phyloP scores from a whole-genome alignment of 2,113 vertebrate species.

The Dissostichus mawsoni region DNA sequence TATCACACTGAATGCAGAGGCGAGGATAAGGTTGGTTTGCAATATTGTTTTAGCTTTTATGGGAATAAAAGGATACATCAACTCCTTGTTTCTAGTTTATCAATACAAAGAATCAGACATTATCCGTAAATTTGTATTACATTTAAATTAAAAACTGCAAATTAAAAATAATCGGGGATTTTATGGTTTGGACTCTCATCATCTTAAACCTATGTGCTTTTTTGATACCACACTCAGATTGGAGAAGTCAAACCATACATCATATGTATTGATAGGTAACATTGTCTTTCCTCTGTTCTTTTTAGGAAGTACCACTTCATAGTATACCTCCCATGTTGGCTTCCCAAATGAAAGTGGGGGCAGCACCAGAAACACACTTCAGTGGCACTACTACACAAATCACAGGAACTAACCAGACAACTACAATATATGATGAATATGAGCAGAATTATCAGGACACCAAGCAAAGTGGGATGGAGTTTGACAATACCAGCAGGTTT shows the following conservation, averaged over 20 bases:
- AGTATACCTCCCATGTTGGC: constrained; percentile 29
- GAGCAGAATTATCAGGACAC: constrained; percentile 4
- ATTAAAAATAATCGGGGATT: too few relatives aligned
- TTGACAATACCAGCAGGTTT: constrained; percentile 28
- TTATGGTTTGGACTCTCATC: too few relatives aligned
- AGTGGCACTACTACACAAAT: neutral
- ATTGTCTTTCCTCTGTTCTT: neutral
- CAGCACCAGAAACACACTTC: neutral
- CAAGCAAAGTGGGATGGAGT: constrained; percentile 18
- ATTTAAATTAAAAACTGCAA: too few relatives aligned
- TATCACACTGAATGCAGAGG: too few relatives aligned
- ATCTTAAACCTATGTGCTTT: neutral
- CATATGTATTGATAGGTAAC: neutral
- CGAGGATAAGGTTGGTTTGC: too few relatives aligned
- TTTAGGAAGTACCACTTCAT: constrained; percentile 72
- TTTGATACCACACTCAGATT: neutral
- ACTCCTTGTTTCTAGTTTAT: neutral
- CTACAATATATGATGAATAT: constrained; percentile 4
- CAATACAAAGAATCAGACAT: neutral
- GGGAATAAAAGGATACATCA: neutral
- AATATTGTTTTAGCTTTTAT: neutral
- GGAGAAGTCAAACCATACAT: too few relatives aligned
- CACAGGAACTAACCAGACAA: neutral
- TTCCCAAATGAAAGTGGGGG: constrained; percentile 10
- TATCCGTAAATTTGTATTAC: too few relatives aligned